Percentiles rank a stretch among this genome's conserved stretches.
Conservation (phyloP, 2,113 vertebrate species). For the Turnix velox region DNA sequence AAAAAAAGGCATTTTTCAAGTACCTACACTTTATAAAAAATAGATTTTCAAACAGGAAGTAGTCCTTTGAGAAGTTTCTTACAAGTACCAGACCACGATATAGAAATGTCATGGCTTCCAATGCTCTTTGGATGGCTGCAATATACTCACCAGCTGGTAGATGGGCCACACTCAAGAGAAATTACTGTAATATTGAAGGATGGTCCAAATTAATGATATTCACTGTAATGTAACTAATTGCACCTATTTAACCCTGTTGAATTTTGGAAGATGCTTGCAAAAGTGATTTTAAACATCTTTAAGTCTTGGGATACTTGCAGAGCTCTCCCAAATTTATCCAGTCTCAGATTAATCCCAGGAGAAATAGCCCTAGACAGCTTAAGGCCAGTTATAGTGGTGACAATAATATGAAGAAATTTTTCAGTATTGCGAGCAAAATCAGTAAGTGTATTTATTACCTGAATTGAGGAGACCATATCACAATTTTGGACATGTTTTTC, state of each 20-base stretch:
- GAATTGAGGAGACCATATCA: neutral
- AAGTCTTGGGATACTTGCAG: neutral
- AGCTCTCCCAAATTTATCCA: neutral
- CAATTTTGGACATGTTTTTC: neutral
- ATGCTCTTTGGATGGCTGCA: neutral
- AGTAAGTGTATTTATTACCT: neutral
- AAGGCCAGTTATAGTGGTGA: neutral
- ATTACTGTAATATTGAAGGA: neutral
- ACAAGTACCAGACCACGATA: neutral
- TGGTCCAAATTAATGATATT: neutral
- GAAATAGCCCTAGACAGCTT: neutral
- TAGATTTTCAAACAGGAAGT: neutral
- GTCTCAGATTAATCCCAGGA: neutral
- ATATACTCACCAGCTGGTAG: neutral
- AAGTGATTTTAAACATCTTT: neutral
- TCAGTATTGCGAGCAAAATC: neutral
- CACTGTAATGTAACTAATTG: neutral
- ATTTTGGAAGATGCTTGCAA: neutral
- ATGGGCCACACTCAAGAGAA: neutral
- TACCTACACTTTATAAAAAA: neutral
- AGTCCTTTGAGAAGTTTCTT: neutral
- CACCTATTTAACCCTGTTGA: neutral
- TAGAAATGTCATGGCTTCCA: neutral
- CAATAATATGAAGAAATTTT: neutral
- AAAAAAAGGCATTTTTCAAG: neutral